phyloP scores from a whole-genome alignment of 2,113 vertebrate species.

The Engystomops pustulosus region DNA sequence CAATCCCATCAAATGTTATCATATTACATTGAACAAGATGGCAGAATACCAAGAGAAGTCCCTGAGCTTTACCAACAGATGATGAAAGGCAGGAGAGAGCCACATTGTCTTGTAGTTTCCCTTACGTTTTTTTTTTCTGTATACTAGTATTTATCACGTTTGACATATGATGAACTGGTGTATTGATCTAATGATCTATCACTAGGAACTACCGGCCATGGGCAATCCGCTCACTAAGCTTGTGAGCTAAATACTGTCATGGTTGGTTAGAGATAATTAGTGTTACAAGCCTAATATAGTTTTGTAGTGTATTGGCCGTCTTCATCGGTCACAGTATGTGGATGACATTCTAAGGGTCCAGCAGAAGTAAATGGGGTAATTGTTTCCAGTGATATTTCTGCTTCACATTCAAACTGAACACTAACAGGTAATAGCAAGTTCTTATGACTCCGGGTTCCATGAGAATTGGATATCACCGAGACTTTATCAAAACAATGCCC shows the following conservation, averaged over 20 bases:
- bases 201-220: background rate
- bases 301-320: slow-evolving; percentile 43
- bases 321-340: background rate
- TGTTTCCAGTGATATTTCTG: slow-evolving; percentile 73
- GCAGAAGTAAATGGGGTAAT: slow-evolving; percentile 65
- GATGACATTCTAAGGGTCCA: slow-evolving; percentile 61
- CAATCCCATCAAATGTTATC: background rate
- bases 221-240: background rate
- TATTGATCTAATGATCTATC: slow-evolving; percentile 18
- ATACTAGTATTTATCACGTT: background rate
- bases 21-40: background rate
- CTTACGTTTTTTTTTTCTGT: background rate
- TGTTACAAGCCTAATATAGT: slow-evolving; percentile 2
- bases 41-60: background rate
- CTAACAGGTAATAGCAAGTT: slow-evolving; percentile 63
- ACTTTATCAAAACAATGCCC: slow-evolving; percentile 66
- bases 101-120: background rate
- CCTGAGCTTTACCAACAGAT: background rate
- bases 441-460: slow-evolving; percentile 61
- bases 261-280: background rate
- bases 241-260: background rate
- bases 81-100: background rate
- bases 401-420: slow-evolving; percentile 70
- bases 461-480: slow-evolving; percentile 61
- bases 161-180: background rate